Conservation (phyloP, 2,888 invertebrate genomes). For the Operophtera brumata region DNA sequence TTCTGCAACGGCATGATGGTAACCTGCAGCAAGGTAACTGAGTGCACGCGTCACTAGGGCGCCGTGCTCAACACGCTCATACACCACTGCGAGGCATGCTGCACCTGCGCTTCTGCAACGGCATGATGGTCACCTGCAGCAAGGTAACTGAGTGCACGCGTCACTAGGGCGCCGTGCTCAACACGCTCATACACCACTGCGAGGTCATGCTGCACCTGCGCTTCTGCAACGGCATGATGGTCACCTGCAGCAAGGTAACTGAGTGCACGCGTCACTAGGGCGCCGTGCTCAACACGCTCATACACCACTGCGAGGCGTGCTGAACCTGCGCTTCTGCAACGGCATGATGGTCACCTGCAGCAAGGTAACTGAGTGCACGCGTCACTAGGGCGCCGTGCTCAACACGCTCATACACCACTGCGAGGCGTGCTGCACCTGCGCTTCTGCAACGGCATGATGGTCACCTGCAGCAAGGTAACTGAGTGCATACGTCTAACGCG, state of each 20-base stretch:
- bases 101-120: conserved; percentile 98
- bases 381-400: conserved; percentile 97
- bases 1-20: conserved; percentile 99
- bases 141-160: conserved; percentile 14
- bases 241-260: conserved; percentile 90
- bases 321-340: conserved; percentile 98
- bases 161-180: conserved; percentile 98
- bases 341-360: conserved; percentile 99
- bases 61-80: conserved; percentile 88
- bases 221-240: conserved; percentile 99
- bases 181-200: conserved; percentile 99
- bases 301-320: conserved; percentile 99
- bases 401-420: conserved; percentile 99
- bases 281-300: conserved; percentile 98
- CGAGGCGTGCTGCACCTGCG: conserved; percentile 98
- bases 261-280: too few species aligned
- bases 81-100: conserved; percentile 91
- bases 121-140: conserved; percentile 99
- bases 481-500: too few species aligned
- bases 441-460: conserved; percentile 99
- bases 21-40: conserved; percentile 90
- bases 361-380: conserved; percentile 13
- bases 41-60: too few species aligned
- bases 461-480: conserved; percentile 90
- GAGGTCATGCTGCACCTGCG: conserved; percentile 99